A percentile compares a stretch with the other conserved stretches of the same genome.
These are phyloP conservation scores for Eilema sororculum DNA, from an alignment of 2,888 invertebrate genomes.

Conservation along the genomic window DNA sequence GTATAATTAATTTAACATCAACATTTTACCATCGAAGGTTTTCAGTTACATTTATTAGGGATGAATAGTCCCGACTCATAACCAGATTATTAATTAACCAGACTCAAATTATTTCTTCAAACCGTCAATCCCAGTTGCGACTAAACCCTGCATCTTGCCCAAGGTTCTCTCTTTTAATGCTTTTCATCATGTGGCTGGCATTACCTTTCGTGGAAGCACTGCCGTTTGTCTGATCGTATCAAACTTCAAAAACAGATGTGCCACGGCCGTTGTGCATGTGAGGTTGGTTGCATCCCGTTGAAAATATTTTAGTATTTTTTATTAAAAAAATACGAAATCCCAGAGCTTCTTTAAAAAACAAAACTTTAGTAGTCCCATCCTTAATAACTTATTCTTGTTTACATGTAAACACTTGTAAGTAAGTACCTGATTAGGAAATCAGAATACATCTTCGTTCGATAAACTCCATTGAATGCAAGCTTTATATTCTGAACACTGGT, in stretches of 20 bases:
- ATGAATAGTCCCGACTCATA: too few species aligned
- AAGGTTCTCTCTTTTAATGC: too few species aligned
- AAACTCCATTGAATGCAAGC: constrained; percentile 37
- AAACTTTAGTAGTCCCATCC: not conserved
- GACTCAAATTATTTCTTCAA: too few species aligned
- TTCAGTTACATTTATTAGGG: too few species aligned
- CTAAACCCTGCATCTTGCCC: too few species aligned
- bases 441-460: constrained; percentile 35
- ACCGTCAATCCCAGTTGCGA: too few species aligned
- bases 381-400: constrained; percentile 10
- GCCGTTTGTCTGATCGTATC: too few species aligned
- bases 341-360: not conserved
- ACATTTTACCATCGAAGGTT: not conserved
- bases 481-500: constrained; percentile 43
- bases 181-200: too few species aligned
- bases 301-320: not conserved
- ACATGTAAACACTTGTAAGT: not conserved
- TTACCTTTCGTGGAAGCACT: too few species aligned
- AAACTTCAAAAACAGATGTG: too few species aligned
- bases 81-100: too few species aligned
- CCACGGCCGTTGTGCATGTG: too few species aligned
- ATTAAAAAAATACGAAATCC: not conserved
- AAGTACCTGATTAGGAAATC: constrained; percentile 24
- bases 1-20: not conserved
- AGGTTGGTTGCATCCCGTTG: not conserved